These are phyloP conservation scores for Hemiprocne comata DNA, from an alignment of 2,113 vertebrate species.

Conservation along the genomic window DNA sequence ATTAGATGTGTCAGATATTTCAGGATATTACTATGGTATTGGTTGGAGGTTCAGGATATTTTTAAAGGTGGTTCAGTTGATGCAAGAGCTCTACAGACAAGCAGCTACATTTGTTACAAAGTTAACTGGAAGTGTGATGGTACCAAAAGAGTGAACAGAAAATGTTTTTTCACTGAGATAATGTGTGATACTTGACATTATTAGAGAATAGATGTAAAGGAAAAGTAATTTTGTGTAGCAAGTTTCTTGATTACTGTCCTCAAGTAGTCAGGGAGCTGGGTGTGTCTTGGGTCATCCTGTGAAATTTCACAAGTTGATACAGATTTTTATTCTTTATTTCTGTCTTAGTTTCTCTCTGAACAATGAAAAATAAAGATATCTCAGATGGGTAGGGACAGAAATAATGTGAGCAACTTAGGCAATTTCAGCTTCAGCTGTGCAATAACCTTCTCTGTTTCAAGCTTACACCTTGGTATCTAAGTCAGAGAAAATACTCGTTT, in stretches of 20 bases:
- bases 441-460: neutral
- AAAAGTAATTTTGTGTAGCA: neutral
- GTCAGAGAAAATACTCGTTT: neutral
- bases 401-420: neutral
- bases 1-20: neutral
- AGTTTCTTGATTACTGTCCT: neutral
- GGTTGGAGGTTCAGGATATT: neutral
- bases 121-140: neutral
- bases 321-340: neutral
- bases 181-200: neutral
- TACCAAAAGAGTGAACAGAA: neutral
- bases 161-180: neutral
- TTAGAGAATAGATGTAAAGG: neutral
- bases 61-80: neutral
- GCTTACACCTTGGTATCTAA: neutral
- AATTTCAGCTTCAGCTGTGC: neutral
- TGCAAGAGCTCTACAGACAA: neutral
- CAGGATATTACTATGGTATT: neutral
- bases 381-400: neutral
- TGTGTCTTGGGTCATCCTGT: neutral
- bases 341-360: neutral
- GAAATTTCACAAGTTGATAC: neutral
- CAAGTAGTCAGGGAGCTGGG: neutral
- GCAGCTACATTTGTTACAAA: neutral
- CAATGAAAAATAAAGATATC: neutral